Conservation (phyloP, 2,888 invertebrate species). For the Penaeus monodon region DNA sequence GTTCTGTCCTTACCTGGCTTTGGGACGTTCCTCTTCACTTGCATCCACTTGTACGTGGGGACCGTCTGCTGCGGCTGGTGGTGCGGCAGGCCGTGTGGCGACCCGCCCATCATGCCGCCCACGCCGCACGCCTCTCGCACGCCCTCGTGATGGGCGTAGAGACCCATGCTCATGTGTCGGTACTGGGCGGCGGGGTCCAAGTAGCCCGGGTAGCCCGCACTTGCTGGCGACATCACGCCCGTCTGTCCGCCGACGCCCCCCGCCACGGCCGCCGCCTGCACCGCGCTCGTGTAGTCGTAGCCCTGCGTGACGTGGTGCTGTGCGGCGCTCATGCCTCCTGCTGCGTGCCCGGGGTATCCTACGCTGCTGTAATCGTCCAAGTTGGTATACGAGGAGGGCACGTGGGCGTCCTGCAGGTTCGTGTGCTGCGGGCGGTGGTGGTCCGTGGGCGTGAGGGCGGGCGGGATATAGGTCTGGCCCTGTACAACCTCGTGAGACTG, state of each 20-base stretch:
- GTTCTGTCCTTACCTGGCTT: slow-evolving; percentile 79
- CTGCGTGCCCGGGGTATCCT: slow-evolving; percentile 55
- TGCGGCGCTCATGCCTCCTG: slow-evolving; percentile 47
- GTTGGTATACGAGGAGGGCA: slow-evolving; percentile 62
- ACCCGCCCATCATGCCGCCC: slow-evolving; percentile 63
- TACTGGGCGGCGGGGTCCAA: slow-evolving; percentile 64
- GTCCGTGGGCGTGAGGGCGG: slow-evolving; percentile 63
- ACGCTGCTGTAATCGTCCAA: slow-evolving; percentile 63
- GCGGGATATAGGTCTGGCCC: slow-evolving; percentile 62
- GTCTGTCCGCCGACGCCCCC: slow-evolving; percentile 54
- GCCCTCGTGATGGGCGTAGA: slow-evolving; percentile 64
- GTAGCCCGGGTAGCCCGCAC: slow-evolving; percentile 64
- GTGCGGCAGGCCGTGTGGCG: slow-evolving; percentile 61
- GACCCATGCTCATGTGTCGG: slow-evolving; percentile 65
- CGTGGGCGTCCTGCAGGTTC: slow-evolving; percentile 58
- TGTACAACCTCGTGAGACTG: slow-evolving; percentile 60
- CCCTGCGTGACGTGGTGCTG: slow-evolving; percentile 60
- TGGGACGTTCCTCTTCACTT: slow-evolving; percentile 95
- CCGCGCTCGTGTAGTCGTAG: slow-evolving; percentile 62
- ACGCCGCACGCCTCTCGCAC: slow-evolving; percentile 65
- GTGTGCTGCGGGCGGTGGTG: slow-evolving; percentile 57
- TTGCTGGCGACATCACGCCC: slow-evolving; percentile 53
- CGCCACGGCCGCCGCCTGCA: slow-evolving; percentile 48
- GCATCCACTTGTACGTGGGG: slow-evolving; percentile 99
- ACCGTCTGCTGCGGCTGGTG: slow-evolving; percentile 70